Conservation (phyloP, 2,888 invertebrate species). For the Polietes domitor region DNA sequence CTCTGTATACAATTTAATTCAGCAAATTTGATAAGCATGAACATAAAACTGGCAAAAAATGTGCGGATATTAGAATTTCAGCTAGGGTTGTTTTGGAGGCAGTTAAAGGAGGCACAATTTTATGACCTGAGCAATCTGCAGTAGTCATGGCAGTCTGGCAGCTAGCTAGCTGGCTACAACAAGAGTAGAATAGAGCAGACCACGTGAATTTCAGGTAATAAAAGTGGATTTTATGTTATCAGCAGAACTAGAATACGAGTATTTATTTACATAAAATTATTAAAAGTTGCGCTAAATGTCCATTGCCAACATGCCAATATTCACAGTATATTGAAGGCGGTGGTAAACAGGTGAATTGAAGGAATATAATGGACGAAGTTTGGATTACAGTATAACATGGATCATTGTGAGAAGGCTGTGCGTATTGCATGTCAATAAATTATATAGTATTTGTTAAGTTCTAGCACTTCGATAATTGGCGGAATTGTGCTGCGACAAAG, state of each 20-base stretch:
- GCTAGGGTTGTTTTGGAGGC: slow-evolving; percentile 32
- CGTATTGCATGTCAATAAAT: no score
- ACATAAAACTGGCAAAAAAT: background rate
- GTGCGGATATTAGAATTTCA: slow-evolving; percentile 36
- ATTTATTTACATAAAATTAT: slow-evolving; percentile 43
- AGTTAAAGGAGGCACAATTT: background rate
- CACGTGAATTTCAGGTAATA: slow-evolving; percentile 31
- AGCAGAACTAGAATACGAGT: slow-evolving; percentile 36
- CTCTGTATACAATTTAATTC: slow-evolving; percentile 35
- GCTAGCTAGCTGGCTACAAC: background rate
- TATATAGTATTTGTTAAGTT: no score
- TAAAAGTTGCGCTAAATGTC: slow-evolving; percentile 13
- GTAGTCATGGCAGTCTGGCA: background rate
- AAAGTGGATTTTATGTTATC: slow-evolving; percentile 32
- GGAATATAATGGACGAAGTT: no score
- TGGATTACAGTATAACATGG: no score
- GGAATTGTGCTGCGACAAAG: no score
- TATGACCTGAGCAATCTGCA: slow-evolving; percentile 44
- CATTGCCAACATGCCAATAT: background rate
- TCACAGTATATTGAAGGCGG: background rate
- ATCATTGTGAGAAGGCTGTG: no score
- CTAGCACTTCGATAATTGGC: no score
- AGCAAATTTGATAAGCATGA: slow-evolving; percentile 11
- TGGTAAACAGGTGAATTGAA: background rate
- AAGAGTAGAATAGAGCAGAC: background rate